phyloP scores from a whole-genome alignment of 2,888 invertebrate species.

The Machimus atricapillus region DNA sequence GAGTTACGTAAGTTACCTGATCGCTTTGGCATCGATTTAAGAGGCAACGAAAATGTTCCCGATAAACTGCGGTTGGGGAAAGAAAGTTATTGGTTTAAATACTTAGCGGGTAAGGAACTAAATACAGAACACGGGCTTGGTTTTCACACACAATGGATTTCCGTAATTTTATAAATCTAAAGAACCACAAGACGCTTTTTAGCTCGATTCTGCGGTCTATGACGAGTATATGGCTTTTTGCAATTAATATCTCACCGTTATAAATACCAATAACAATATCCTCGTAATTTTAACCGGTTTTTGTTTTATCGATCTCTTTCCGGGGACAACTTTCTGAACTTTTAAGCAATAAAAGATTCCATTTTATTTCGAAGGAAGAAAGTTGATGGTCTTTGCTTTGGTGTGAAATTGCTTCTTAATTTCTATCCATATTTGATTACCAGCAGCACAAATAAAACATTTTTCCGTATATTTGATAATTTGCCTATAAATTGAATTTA shows the following conservation, averaged over 20 bases:
- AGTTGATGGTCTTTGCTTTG: neutral
- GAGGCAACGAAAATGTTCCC: neutral
- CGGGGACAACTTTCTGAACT: neutral
- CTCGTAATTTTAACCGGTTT: neutral
- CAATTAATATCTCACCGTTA: constrained; percentile 3
- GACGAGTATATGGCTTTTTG: neutral
- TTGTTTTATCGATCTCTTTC: neutral
- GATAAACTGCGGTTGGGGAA: neutral
- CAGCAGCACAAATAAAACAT: neutral
- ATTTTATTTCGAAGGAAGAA: neutral
- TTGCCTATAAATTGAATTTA: neutral
- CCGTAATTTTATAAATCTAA: constrained; percentile 17
- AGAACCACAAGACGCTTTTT: neutral
- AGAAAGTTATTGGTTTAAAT: constrained; percentile 2
- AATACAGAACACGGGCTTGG: neutral
- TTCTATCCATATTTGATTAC: too few relatives aligned
- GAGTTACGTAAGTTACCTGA: neutral
- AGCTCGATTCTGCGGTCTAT: neutral
- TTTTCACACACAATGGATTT: constrained; percentile 3
- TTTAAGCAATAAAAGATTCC: neutral
- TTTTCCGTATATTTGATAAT: neutral
- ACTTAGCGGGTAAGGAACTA: neutral
- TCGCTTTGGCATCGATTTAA: neutral
- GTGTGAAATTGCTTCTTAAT: neutral
- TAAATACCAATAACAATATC: neutral